phyloP scores from a whole-genome alignment of 2,888 invertebrate species.

The Phyllotreta striolata region DNA sequence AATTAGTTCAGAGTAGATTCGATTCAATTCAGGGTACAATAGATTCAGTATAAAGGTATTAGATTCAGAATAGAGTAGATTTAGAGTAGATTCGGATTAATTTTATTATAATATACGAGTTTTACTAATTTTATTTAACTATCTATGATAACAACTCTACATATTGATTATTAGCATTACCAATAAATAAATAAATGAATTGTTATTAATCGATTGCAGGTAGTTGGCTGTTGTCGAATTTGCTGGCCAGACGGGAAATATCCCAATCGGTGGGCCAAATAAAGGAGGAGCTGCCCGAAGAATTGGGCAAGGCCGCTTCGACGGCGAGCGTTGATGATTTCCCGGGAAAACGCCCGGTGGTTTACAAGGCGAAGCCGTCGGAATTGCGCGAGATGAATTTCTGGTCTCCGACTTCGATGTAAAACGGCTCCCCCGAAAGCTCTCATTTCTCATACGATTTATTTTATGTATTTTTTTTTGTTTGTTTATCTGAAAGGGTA shows the following conservation, averaged over 20 bases:
- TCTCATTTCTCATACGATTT: no score
- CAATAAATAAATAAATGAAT: slow-evolving; percentile 48
- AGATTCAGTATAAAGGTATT: no score
- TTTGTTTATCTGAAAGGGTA: slow-evolving; percentile 3
- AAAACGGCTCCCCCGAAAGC: slow-evolving; percentile 48
- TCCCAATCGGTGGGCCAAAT: slow-evolving; percentile 67
- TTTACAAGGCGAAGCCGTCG: slow-evolving; percentile 70
- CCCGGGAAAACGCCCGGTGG: slow-evolving; percentile 55
- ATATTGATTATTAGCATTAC: background rate
- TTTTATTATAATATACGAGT: no score
- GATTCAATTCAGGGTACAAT: no score
- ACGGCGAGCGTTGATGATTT: slow-evolving; percentile 51
- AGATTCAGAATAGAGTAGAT: no score
- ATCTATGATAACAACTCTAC: no score
- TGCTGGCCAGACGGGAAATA: slow-evolving; percentile 72
- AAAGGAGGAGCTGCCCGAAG: slow-evolving; percentile 67
- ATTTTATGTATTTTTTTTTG: background rate
- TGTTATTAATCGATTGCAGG: slow-evolving; percentile 57
- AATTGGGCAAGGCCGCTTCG: slow-evolving; percentile 44
- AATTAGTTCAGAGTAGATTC: no score
- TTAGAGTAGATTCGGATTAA: no score
- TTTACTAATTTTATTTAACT: no score
- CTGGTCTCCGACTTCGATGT: slow-evolving; percentile 88
- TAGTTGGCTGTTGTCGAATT: slow-evolving; percentile 70
- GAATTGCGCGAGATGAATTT: slow-evolving; percentile 85